Conservation (phyloP, 1,140 invertebrate genomes). For the Hirudo medicinalis region DNA sequence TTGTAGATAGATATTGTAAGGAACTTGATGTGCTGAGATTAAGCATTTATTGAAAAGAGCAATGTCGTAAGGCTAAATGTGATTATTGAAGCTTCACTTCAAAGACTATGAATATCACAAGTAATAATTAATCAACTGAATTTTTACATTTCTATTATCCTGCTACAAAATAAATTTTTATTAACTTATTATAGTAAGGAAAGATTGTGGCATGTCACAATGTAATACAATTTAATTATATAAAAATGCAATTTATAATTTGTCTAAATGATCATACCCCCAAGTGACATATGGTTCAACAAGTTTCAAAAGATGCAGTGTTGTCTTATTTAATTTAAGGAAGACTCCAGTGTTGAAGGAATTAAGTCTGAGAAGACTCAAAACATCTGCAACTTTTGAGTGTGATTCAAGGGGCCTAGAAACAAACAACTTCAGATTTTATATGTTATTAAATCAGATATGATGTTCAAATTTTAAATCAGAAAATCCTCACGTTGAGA, state of each 20-base stretch:
- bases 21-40: too few relatives aligned
- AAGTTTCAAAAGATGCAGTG: slow-evolving; percentile 79
- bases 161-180: too few relatives aligned
- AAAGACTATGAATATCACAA: too few relatives aligned
- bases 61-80: too few relatives aligned
- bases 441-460: background rate
- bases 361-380: slow-evolving; percentile 79
- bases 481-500: slow-evolving; percentile 67
- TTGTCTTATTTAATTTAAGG: slow-evolving; percentile 62
- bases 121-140: too few relatives aligned
- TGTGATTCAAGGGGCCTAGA: slow-evolving; percentile 85
- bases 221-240: too few relatives aligned
- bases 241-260: background rate
- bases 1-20: too few relatives aligned
- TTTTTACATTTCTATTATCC: too few relatives aligned
- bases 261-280: slow-evolving; percentile 47
- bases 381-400: slow-evolving; percentile 80
- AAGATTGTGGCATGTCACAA: too few relatives aligned
- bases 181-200: too few relatives aligned
- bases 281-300: slow-evolving; percentile 86
- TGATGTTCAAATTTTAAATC: background rate
- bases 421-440: slow-evolving; percentile 25
- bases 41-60: too few relatives aligned
- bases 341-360: slow-evolving; percentile 98
- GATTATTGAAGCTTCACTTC: too few relatives aligned